Base-by-base conservation (phyloP, 2,888 invertebrate species). In the Platynereis dumerilii region DNA sequence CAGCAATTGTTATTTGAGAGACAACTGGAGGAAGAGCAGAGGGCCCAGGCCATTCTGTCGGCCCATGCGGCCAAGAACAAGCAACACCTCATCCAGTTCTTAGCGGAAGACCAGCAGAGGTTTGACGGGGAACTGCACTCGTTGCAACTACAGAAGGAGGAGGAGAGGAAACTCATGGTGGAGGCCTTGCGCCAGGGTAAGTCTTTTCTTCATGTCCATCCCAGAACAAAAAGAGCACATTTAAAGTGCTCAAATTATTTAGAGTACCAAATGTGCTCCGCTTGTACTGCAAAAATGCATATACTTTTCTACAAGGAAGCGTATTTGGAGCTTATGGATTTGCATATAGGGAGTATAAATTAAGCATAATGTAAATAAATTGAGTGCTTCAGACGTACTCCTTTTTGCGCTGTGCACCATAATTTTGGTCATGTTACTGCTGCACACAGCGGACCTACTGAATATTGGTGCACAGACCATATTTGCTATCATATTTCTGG, bases 1-100 rank as follows among this genome's bases (percentile, higher is more conserved):
- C 77, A 81, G 63, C 66, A 71, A 42, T 68, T 78, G 17, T 73
- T 74, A 29, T 68, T 81, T 60, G 79, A 82, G 68, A 68, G 74
- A 53, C 71, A 74, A 56, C 68, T 79, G 62, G 72, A 72, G 12
- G 76, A 79, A 24, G 77, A 80, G 28, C 75, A 76, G 58, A 68
- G 72, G 29, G 75, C 75, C 22, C 80, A 79, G 65, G 77, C 78
- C 3, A 66, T 76, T 58, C 69, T 82, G 48, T 78, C 80, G 0
- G 70, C 73, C 2, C 69, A 70, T 60, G 75, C 78, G 3, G 70
- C 73, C n/a, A 53, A 62, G 15, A 72, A 80, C 57, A 78, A 78
- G 60, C 70, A 76, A 28, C 66, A 74, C 53, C 69, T 80, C 24
- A 59, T 80, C 34, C 61, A 74, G 17, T 67, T 67, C n/a, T 73